Evolutionary conservation across 1,140 invertebrate genomes (phyloP).

Genomic region (Colletes gigas): DNA sequence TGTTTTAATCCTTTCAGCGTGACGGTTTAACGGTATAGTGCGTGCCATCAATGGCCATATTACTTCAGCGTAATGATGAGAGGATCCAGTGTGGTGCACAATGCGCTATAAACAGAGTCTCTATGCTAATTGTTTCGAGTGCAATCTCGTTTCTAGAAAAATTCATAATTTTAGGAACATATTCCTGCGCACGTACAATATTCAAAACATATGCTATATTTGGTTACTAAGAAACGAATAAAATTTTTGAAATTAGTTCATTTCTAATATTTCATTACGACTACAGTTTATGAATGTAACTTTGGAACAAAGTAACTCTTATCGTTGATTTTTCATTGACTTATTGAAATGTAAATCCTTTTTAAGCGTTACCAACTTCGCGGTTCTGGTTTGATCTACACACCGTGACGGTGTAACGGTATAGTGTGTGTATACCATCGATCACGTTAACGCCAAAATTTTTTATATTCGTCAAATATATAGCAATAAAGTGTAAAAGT

Average conservation of each 20-base stretch:
- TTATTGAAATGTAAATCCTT: slow-evolving; percentile 3
- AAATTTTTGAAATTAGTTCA: no score
- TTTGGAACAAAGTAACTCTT: not conserved
- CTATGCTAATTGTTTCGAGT: slow-evolving; percentile 31
- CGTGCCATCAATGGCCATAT: slow-evolving; percentile 61
- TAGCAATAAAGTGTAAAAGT: not conserved
- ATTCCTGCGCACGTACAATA: no score
- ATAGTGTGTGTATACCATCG: slow-evolving; percentile 63
- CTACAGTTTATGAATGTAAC: no score
- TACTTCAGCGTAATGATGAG: slow-evolving; percentile 32
- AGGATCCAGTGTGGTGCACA: not conserved
- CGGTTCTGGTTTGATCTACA: slow-evolving; percentile 48
- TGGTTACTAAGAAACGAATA: no score
- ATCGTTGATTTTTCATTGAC: not conserved
- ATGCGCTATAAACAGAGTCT: slow-evolving; percentile 35
- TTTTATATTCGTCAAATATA: not conserved
- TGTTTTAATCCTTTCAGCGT: slow-evolving; percentile 66
- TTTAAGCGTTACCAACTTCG: not conserved
- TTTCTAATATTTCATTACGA: no score
- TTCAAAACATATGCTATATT: no score
- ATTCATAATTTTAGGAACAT: not conserved
- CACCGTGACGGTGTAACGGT: slow-evolving; percentile 69
- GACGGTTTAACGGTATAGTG: slow-evolving; percentile 70
- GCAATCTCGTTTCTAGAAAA: not conserved
- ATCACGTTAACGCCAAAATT: slow-evolving; percentile 24